Percentiles rank a stretch among this genome's conserved stretches.
phyloP scores from a whole-genome alignment of 2,797 vertebrate species.

The Lemur catta region DNA sequence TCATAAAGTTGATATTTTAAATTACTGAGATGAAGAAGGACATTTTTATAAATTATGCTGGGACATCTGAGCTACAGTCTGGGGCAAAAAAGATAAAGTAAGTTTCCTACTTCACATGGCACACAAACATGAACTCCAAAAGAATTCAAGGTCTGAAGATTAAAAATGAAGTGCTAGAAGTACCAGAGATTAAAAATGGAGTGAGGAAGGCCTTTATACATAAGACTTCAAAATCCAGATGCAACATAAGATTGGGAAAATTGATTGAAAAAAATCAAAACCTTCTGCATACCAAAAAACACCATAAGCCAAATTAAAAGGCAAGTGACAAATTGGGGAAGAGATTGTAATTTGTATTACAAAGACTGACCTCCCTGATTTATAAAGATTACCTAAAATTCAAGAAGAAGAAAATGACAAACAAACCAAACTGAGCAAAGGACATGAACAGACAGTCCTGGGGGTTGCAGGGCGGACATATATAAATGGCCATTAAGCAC shows the following conservation, averaged over 20 bases:
- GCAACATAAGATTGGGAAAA: neutral
- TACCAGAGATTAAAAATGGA: neutral
- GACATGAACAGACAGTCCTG: neutral
- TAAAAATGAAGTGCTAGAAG: neutral
- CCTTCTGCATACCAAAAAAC: neutral
- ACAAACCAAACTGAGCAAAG: neutral
- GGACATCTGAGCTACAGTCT: neutral
- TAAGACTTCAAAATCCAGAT: neutral
- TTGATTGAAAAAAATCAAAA: neutral
- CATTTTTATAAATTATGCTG: conserved; percentile 11
- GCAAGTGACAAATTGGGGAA: neutral
- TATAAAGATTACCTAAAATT: neutral
- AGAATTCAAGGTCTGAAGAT: neutral
- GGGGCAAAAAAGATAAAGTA: neutral
- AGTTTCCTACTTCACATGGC: neutral
- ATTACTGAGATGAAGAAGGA: neutral
- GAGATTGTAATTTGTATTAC: neutral
- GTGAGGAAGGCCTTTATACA: neutral
- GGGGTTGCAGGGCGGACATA: neutral
- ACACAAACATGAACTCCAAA: neutral
- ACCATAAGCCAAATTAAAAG: neutral
- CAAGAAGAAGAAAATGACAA: neutral
- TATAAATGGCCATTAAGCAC: neutral
- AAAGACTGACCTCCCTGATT: neutral
- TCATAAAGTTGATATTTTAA: neutral